Conservation (phyloP, 2,797 vertebrate species). For the Columba guinea region DNA sequence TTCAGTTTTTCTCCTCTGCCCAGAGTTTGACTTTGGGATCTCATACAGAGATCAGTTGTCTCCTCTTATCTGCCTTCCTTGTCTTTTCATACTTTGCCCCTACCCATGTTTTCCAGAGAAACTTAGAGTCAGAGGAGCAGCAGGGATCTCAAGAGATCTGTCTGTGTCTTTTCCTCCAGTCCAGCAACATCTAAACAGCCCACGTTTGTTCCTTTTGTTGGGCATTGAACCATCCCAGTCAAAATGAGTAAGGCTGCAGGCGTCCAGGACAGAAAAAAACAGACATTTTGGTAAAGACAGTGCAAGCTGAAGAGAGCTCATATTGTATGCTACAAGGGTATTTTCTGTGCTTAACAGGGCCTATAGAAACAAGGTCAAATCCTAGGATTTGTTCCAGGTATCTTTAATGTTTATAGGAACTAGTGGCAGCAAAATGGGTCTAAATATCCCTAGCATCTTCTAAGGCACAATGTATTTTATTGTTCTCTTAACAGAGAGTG, state of each 20-base stretch:
- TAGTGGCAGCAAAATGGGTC: neutral
- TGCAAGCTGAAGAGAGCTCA: neutral
- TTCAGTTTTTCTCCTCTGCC: neutral
- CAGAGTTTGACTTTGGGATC: neutral
- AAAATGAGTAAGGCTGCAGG: neutral
- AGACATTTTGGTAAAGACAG: neutral
- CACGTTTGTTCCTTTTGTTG: neutral
- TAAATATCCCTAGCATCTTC: neutral
- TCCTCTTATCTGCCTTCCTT: neutral
- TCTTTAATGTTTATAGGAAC: neutral
- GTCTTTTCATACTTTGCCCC: accelerated
- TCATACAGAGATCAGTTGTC: neutral
- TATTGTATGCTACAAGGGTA: accelerated
- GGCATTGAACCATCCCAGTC: neutral
- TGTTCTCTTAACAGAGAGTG: too few relatives aligned
- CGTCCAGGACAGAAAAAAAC: neutral
- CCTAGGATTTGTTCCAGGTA: neutral
- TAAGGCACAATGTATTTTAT: too few relatives aligned
- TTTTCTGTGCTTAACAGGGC: neutral
- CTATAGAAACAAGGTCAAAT: neutral
- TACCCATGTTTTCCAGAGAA: neutral
- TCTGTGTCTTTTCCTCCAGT: neutral
- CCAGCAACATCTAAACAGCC: neutral
- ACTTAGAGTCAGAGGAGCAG: neutral
- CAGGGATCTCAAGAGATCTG: neutral